Percentiles rank a stretch among this genome's conserved stretches.
Evolutionary conservation across 2,888 invertebrate genomes (phyloP).

Genomic region (Tanypteryx hageni): DNA sequence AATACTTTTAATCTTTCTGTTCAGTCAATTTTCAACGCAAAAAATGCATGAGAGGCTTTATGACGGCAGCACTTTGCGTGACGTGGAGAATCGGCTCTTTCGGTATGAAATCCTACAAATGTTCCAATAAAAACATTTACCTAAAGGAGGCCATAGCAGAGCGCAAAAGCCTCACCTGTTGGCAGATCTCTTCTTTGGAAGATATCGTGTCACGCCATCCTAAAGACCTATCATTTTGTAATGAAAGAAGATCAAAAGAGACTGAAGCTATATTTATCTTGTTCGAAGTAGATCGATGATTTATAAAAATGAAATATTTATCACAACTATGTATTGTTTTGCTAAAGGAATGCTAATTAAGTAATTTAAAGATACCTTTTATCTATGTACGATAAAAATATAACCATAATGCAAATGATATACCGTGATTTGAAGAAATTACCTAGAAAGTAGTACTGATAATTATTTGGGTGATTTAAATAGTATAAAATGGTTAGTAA

Average conservation of each 20-base stretch:
- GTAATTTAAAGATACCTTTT: too few relatives aligned
- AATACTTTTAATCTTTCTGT: neutral
- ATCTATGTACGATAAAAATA: too few relatives aligned
- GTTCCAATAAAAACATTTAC: neutral
- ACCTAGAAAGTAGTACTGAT: too few relatives aligned
- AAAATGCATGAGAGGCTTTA: neutral
- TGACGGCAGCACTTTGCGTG: neutral
- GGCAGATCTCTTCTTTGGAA: neutral
- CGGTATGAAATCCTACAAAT: neutral
- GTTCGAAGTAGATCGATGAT: neutral
- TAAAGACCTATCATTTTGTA: neutral
- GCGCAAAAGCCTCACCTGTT: neutral
- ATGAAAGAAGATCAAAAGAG: neutral
- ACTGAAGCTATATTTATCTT: neutral
- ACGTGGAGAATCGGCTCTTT: neutral
- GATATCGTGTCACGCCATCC: constrained; percentile 6
- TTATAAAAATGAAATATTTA: neutral
- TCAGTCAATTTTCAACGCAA: neutral
- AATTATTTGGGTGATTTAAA: too few relatives aligned
- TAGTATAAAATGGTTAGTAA: too few relatives aligned
- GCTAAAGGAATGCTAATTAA: too few relatives aligned
- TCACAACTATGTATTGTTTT: too few relatives aligned
- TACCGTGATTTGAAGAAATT: too few relatives aligned
- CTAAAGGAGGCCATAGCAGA: neutral
- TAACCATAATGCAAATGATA: too few relatives aligned